Base-by-base conservation (phyloP, 2,797 vertebrate genomes). In the Amazonetta brasiliensis region DNA sequence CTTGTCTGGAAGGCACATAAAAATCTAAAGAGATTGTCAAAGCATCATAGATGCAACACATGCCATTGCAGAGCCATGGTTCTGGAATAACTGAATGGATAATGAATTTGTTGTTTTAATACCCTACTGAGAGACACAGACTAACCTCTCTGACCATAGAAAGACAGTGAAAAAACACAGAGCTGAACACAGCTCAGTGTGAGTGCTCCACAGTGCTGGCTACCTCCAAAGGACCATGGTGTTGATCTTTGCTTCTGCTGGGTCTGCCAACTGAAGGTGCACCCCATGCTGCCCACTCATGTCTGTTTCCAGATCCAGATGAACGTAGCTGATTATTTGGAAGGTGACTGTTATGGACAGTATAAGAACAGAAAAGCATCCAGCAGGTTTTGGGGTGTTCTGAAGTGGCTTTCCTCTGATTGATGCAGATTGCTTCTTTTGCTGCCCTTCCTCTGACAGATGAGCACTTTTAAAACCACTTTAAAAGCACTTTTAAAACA, bases 391-490 rank as follows among this genome's bases (percentile, higher is more conserved):
- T 30, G 44, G n/a, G 71, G 67, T 25, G 56, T 39, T 54, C 31
- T 84, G 31, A 79, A 80, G 52, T 8, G 18, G 3, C 39, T 86
- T 90, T 68, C 55, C 35, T 69, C 77, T 84, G 43, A 76, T 94
- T 82, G 75, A 88, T 86, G 74, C 1, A 7, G 62, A 1, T 0
- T 48, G 19, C 46, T 14, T n/a, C 16, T 88, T 86, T 59, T 76
- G 37, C 71, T 87, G 71, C 44, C 74, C 63, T 94, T 90, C 63
- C 31, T 19, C 33, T 92, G 90, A 89, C 91, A 89, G 90, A 90
- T 75, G 84, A 88, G 84, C 71, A 55, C 88, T 75, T 94, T 82
- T 76, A 87, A 92, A 95, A 63, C 77, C 81, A 95, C 43, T 44
- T 44, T 44, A 44, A 44, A 44, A 44, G 43, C 43, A 44, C 43